Base-by-base conservation (phyloP, 1,140 invertebrate species). In the Colletes latitarsis region DNA sequence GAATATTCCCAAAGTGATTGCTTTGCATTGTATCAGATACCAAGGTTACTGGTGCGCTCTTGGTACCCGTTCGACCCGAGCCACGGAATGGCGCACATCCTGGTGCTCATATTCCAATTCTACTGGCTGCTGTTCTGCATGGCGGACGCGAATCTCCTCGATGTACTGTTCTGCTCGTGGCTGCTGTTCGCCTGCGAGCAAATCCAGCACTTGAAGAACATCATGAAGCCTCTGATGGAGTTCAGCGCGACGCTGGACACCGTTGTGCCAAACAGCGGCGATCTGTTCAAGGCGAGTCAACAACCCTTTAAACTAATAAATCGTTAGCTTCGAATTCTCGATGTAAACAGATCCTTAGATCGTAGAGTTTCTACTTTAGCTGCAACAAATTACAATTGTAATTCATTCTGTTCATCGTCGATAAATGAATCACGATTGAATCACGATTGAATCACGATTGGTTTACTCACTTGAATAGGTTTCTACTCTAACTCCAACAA, bases 221-320 rank as follows among this genome's bases (percentile, higher is more conserved):
- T 97, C 60, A 96, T 97, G 95, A 96, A 97, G 83, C 96, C 96
- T 0, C 90, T 97, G 39, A 97, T 97, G 96, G 96, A 97, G 86
- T 94, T 97, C 0, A 97, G 96, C 19, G 96, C 96, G 1, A 95
- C 96, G 0, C 90, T 97, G 81, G 96, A 97, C 84, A 97, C 96
- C 0, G 96, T 96, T 82, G 94, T 96, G 19, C 96, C 96, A 0
- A 96, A 97, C 88, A 96, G 96, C 52, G 95, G 96, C 6, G 96
- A 97, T 57, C 92, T 97, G 12, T 97, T 97, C 88, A 93, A 93
- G 88, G 92, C 93, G 43, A 55, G 49, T 12, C 10, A 12, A 14
- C 10, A 2, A 30, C 30, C 30, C 30, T 2, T 2, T 1, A 30
- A 30, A 30, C 30, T 30, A 30, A 1, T 1, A 30, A 30, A 30